Conservation (phyloP, 2,797 vertebrate genomes). For the Peromyscus attwateri region DNA sequence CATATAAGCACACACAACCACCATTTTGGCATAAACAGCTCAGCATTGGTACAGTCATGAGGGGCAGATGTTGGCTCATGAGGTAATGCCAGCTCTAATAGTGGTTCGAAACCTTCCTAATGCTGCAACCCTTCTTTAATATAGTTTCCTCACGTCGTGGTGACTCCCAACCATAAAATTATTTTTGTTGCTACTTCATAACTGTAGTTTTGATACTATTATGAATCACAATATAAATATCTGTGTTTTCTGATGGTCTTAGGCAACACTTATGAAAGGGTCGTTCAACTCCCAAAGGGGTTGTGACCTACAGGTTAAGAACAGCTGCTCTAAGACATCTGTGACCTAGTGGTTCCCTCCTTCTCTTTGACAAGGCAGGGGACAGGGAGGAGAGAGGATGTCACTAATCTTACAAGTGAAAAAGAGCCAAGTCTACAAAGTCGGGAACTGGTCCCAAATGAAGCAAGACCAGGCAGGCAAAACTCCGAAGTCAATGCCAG, state of each 20-base stretch:
- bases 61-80: background rate
- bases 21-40: background rate
- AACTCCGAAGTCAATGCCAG: background rate
- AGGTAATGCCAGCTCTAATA: background rate
- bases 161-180: background rate
- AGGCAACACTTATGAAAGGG: background rate
- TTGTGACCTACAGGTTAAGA: background rate
- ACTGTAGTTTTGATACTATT: background rate
- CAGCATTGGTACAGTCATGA: background rate
- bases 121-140: background rate
- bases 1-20: background rate
- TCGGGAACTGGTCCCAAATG: background rate
- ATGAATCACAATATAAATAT: background rate
- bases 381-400: no score
- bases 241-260: background rate
- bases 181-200: background rate
- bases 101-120: background rate
- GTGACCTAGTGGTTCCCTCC: background rate
- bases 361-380: no score
- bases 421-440: background rate
- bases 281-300: no score
- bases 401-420: background rate
- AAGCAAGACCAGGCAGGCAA: background rate
- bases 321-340: background rate
- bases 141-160: background rate